Evolutionary conservation across 1,140 invertebrate species (phyloP).

Genomic region (Medauroidea extradentata): DNA sequence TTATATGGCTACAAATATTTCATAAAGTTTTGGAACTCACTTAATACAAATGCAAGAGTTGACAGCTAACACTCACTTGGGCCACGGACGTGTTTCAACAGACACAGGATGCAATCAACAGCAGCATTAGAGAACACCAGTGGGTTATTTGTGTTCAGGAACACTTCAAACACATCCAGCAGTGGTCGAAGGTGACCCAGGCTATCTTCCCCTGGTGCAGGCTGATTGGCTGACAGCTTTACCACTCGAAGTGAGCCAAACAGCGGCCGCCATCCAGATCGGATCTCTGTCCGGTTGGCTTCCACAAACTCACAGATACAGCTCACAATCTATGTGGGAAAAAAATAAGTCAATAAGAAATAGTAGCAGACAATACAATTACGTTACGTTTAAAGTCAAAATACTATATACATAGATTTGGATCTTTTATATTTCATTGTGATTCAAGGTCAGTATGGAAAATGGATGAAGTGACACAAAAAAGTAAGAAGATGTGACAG

Average conservation of each 20-base stretch:
- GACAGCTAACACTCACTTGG: conserved; percentile 42
- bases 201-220: conserved; percentile 52
- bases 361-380: not conserved
- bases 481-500: too few species aligned
- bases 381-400: too few species aligned
- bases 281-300: conserved; percentile 84
- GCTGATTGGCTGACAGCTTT: conserved; percentile 47
- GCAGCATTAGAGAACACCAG: conserved; percentile 91
- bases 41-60: too few species aligned
- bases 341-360: too few species aligned
- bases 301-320: conserved; percentile 95
- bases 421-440: not conserved
- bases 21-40: too few species aligned
- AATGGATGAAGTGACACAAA: too few species aligned
- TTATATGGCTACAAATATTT: too few species aligned
- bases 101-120: conserved; percentile 86
- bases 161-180: conserved; percentile 89
- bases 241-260: conserved; percentile 87
- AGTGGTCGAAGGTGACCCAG: conserved; percentile 62
- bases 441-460: too few species aligned
- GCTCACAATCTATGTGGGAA: conserved; percentile 77
- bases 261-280: conserved; percentile 88
- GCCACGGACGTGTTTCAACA: conserved; percentile 63
- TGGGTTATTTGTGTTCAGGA: conserved; percentile 86
- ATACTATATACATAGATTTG: not conserved